A percentile compares a stretch with the other conserved stretches of the same genome.
Evolutionary conservation across 2,888 invertebrate genomes (phyloP).

Genomic region (Meandrusa payeni): DNA sequence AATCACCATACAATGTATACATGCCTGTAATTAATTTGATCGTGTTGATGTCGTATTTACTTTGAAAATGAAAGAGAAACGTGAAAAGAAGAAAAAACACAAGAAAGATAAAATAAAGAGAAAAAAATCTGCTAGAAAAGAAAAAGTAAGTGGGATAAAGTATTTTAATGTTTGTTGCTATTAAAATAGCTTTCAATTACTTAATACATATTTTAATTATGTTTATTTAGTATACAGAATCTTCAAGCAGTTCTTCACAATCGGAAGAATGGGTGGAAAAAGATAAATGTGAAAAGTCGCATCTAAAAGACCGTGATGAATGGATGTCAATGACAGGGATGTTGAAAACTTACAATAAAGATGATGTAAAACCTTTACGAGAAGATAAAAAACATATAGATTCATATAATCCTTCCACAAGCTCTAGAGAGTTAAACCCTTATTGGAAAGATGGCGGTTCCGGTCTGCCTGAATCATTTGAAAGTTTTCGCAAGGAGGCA

Average conservation of each 20-base stretch:
- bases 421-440: conserved; percentile 91
- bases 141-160: conserved; percentile 41
- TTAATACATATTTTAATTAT: conserved; percentile 4
- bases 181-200: no score
- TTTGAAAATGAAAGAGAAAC: conserved; percentile 54
- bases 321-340: conserved; percentile 89
- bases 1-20: no score
- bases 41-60: no score
- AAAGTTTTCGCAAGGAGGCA: conserved; percentile 57
- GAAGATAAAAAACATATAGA: conserved; percentile 78
- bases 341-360: conserved; percentile 67
- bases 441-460: conserved; percentile 95
- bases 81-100: conserved; percentile 54
- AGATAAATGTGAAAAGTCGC: conserved; percentile 30
- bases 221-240: conserved; percentile 48
- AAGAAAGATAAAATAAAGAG: conserved; percentile 43
- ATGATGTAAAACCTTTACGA: conserved; percentile 68
- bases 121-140: conserved; percentile 37
- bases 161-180: no score
- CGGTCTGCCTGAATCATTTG: conserved; percentile 84
- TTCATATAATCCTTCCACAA: conserved; percentile 85
- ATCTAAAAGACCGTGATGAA: conserved; percentile 80
- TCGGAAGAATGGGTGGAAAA: conserved; percentile 84
- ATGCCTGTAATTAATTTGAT: no score
- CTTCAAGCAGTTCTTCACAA: conserved; percentile 47